Evolutionary conservation across 1,140 invertebrate species (phyloP).

Genomic region (Ylistrum balloti): DNA sequence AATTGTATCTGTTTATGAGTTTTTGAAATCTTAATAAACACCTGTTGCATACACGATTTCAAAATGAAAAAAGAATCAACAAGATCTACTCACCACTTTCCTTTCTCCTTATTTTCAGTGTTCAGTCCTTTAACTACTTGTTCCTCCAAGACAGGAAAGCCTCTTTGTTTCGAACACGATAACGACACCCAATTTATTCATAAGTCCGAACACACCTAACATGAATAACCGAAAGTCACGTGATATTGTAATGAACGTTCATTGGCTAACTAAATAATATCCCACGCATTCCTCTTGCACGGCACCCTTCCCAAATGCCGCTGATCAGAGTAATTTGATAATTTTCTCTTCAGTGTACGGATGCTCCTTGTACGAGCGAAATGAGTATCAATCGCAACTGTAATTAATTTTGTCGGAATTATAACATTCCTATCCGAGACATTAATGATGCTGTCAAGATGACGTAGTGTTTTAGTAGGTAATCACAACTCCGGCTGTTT

Average conservation of each 20-base stretch:
- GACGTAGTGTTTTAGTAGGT: not conserved
- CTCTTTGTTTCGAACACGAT: not conserved
- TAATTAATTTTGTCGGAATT: not conserved
- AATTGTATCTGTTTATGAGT: no score
- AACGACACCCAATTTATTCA: not conserved
- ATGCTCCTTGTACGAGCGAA: not conserved
- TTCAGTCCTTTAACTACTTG: not conserved
- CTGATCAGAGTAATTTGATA: not conserved
- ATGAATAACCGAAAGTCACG: not conserved
- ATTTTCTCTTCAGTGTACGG: not conserved
- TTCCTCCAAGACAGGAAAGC: not conserved
- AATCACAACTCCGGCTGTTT: not conserved
- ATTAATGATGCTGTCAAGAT: not conserved
- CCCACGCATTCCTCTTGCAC: not conserved
- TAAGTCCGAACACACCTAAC: not conserved
- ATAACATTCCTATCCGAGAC: not conserved
- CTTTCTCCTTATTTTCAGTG: not conserved
- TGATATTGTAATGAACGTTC: not conserved
- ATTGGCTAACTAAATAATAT: not conserved
- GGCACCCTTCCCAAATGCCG: not conserved
- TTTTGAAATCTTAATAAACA: no score
- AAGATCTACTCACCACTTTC: not conserved
- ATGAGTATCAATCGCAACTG: not conserved
- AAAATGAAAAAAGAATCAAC: no score
- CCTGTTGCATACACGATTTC: no score